Evolutionary conservation across 2,113 vertebrate species (phyloP).

Genomic region (Dasyornis broadbenti): DNA sequence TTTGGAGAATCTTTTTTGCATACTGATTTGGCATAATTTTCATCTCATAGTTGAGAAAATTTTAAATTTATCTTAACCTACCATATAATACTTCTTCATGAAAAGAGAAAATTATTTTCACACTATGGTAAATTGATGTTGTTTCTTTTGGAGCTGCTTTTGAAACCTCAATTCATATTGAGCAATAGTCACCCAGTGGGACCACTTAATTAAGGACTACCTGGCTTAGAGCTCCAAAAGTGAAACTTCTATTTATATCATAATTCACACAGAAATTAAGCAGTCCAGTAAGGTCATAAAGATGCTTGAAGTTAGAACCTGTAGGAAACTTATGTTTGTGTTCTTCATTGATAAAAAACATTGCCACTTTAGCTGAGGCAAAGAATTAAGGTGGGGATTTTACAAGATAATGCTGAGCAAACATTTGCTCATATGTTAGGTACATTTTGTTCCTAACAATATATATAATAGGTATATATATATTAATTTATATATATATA

Average conservation of each 20-base stretch:
- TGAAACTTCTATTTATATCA: not conserved
- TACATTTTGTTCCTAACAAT: too few species aligned
- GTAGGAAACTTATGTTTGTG: not conserved
- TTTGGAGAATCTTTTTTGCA: not conserved
- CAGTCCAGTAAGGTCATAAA: not conserved
- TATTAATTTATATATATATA: too few species aligned
- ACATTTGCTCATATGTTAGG: accelerated
- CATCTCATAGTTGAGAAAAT: not conserved
- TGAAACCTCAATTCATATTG: not conserved
- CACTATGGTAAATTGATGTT: not conserved
- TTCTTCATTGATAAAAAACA: not conserved
- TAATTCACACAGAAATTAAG: not conserved
- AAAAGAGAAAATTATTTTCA: not conserved
- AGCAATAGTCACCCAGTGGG: not conserved
- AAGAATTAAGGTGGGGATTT: not conserved
- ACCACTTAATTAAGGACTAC: not conserved
- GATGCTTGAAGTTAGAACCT: not conserved
- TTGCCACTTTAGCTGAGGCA: not conserved
- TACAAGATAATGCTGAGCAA: not conserved
- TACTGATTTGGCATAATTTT: not conserved
- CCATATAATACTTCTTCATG: not conserved
- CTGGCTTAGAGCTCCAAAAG: not conserved
- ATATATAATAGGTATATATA: too few species aligned
- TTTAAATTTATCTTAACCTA: conserved; percentile 2
- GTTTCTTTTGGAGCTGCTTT: not conserved